A percentile compares a stretch with the other conserved stretches of the same genome.
phyloP scores from a whole-genome alignment of 2,888 invertebrate species.

The Drosophila dives region DNA sequence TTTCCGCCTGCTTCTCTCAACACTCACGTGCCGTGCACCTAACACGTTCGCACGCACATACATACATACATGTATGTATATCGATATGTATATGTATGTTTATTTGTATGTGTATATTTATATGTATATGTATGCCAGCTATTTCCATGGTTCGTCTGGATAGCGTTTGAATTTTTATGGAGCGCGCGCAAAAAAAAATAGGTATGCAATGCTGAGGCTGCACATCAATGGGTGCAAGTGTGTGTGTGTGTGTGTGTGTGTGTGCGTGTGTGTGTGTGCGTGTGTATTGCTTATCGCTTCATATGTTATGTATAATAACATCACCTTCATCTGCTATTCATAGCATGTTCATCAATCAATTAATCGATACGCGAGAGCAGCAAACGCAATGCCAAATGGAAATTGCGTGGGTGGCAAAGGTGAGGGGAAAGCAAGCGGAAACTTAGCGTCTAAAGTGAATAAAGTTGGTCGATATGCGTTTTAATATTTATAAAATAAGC shows the following conservation, averaged over 20 bases:
- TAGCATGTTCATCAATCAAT: conserved; percentile 79
- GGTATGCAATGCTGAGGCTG: conserved; percentile 38
- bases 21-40: conserved; percentile 52
- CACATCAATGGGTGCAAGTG: conserved; percentile 1
- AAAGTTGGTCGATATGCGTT: conserved; percentile 16
- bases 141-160: conserved; percentile 28
- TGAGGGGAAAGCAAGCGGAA: background rate
- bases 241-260: background rate
- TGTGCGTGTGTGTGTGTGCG: conserved; percentile 3
- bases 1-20: conserved; percentile 20
- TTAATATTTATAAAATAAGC: conserved; percentile 38
- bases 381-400: conserved; percentile 32
- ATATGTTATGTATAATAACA: conserved; percentile 67
- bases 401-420: conserved; percentile 17
- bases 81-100: too few relatives aligned
- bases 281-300: conserved; percentile 55
- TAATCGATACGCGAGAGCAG: conserved; percentile 70
- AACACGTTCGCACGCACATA: conserved; percentile 25
- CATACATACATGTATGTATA: background rate
- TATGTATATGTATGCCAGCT: conserved; percentile 19
- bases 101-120: background rate
- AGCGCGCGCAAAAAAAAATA: conserved; percentile 33
- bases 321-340: conserved; percentile 75
- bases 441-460: background rate
- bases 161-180: conserved; percentile 48